Base-by-base conservation (phyloP, 2,888 invertebrate genomes). In the Mesorhabditis spiculigera region DNA sequence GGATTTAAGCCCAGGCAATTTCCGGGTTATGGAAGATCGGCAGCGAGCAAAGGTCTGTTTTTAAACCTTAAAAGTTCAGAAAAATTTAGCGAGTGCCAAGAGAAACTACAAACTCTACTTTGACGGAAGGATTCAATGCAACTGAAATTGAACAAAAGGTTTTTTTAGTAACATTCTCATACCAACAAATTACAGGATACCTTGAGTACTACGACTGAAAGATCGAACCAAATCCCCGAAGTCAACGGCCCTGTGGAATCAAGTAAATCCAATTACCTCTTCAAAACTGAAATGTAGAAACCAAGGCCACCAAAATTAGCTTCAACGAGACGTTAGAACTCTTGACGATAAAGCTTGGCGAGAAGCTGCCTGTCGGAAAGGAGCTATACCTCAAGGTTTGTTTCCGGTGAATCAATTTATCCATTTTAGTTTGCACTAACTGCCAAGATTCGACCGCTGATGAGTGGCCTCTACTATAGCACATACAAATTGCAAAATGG, bases 291-390 rank as follows among this genome's bases (percentile, higher is more conserved):
- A n/a, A 50, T 50, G 10, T 50, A 10, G n/a, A 50, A 50, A 50
- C 3, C 58, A 50, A 50, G 58, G 28, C 28, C 28, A 28, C 28
- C 28, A 50, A 50, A 50, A 50, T 50, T n/a, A 50, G 10, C 58
- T n/a, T 50, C 8, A 50, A 50, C n/a, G 58, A 50, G n/a, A 50
- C 58, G 58, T n/a, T 50, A 10, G 10, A 50, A 50, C n/a, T 50
- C n/a, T 50, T 50, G 3, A 50, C 58, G 8, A 13, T 50, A 13
- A 10, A 50, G 8, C 58, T 50, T 50, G 8, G 10, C n/a, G 58
- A 50, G 58, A 50, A 50, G n/a, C 58, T 50, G 10, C n/a, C 58
- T n/a, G 58, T n/a, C n/a, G 58, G 58, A n/a, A 50, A 50, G n/a
- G 58, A 50, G n/a, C 10, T 50, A 13, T 50, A 50, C 58, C 8